These are phyloP conservation scores for Carassius auratus DNA, from an alignment of 2,113 vertebrate genomes.

Conservation along the genomic window DNA sequence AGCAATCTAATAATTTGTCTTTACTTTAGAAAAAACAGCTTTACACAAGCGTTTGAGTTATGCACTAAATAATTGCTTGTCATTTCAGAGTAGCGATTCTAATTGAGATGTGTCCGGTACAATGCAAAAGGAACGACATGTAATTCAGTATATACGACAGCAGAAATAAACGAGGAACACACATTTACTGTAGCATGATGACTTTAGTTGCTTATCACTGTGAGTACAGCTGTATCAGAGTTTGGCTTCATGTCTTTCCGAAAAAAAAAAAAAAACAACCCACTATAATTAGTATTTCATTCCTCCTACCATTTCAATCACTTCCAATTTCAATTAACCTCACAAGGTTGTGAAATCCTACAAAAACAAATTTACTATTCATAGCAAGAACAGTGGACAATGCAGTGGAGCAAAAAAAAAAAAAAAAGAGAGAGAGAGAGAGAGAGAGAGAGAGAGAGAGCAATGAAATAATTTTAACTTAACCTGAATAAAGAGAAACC, in stretches of 20 bases:
- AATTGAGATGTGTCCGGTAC: not conserved
- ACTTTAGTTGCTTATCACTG: not conserved
- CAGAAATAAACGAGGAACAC: not conserved
- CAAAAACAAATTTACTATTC: not conserved
- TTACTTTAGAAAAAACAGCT: not conserved
- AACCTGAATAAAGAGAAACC: not conserved
- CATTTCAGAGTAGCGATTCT: not conserved
- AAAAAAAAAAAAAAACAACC: too few species aligned
- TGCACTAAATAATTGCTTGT: not conserved
- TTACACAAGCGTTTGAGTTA: not conserved
- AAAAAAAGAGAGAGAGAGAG: too few species aligned
- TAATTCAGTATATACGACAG: not conserved
- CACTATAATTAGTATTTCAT: not conserved
- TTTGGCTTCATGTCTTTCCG: not conserved
- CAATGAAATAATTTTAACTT: not conserved
- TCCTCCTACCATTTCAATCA: conserved; percentile 14
- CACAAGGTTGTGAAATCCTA: conserved; percentile 26
- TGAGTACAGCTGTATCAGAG: not conserved
- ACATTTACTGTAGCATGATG: not conserved
- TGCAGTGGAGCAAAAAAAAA: too few species aligned
- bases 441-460: not conserved
- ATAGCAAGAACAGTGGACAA: not conserved
- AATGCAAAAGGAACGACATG: not conserved
- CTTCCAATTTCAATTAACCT: conserved; percentile 41
- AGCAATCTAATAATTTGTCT: not conserved